These are phyloP conservation scores for Idaea dimidiata DNA, from an alignment of 2,888 invertebrate species.

Conservation along the genomic window DNA sequence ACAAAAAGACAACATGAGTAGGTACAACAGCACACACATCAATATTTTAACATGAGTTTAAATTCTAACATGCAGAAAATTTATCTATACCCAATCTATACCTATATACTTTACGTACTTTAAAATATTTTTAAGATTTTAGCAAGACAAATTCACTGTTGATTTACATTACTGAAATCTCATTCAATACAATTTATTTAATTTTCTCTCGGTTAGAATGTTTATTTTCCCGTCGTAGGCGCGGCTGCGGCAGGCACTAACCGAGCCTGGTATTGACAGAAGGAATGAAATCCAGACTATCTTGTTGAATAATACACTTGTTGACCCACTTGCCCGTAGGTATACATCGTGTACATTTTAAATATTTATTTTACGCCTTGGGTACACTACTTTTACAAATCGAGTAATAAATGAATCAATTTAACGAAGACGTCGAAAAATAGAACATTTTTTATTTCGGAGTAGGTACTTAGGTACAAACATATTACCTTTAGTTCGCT, in stretches of 20 bases:
- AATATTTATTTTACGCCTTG: neutral
- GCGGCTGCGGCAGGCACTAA: constrained; percentile 24
- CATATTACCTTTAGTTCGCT: too few relatives aligned
- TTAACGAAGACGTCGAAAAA: neutral
- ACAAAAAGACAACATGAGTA: too few relatives aligned
- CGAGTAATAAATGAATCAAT: neutral
- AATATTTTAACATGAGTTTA: too few relatives aligned
- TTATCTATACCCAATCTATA: too few relatives aligned
- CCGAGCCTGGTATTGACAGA: constrained; percentile 40
- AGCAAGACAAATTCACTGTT: constrained; percentile 10
- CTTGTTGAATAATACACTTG: constrained; percentile 34
- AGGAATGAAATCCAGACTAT: constrained; percentile 35
- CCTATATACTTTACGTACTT: neutral
- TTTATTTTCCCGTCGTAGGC: constrained; percentile 17
- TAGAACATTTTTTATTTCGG: too few relatives aligned
- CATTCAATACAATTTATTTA: constrained; percentile 7
- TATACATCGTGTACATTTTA: neutral
- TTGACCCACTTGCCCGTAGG: constrained; percentile 42
- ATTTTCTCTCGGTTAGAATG: constrained; percentile 20
- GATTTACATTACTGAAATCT: constrained; percentile 7
- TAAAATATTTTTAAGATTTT: constrained; percentile 4
- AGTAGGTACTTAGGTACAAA: too few relatives aligned
- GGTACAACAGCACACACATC: too few relatives aligned
- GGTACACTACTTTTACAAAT: neutral
- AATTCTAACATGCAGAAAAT: too few relatives aligned